Conservation (phyloP, 1,140 invertebrate species). For the Cheumatopsyche charites region DNA sequence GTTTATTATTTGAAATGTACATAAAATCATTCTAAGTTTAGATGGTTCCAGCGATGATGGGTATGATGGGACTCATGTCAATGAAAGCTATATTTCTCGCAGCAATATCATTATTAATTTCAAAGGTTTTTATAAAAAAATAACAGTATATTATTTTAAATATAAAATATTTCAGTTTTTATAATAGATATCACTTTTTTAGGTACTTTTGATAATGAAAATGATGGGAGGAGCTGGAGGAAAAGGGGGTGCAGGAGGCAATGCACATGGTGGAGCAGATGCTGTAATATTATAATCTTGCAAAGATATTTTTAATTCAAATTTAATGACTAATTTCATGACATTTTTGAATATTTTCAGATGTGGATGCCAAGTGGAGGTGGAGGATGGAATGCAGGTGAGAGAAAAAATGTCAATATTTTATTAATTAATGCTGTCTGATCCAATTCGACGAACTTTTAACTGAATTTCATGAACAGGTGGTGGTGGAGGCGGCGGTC, state of each 20-base stretch:
- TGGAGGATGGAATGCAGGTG: conserved; percentile 45
- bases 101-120: conserved; percentile 64
- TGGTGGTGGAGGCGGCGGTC: background rate
- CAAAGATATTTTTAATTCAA: conserved; percentile 27
- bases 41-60: conserved; percentile 61
- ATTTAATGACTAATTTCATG: no score
- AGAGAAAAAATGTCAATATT: background rate
- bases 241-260: conserved; percentile 52
- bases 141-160: conserved; percentile 6
- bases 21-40: conserved; percentile 42
- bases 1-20: conserved; percentile 7
- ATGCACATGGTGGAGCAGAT: conserved; percentile 51
- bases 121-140: conserved; percentile 53
- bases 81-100: conserved; percentile 67
- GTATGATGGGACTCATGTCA: conserved; percentile 63
- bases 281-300: conserved; percentile 48
- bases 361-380: conserved; percentile 44
- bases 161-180: background rate
- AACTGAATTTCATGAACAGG: background rate
- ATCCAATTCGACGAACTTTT: conserved; percentile 2
- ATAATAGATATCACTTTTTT: conserved; percentile 32
- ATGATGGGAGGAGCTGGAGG: conserved; percentile 60
- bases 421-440: background rate
- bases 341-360: conserved; percentile 38
- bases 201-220: conserved; percentile 64